phyloP scores from a whole-genome alignment of 1,140 invertebrate genomes.

The Xylocopa sonorina region DNA sequence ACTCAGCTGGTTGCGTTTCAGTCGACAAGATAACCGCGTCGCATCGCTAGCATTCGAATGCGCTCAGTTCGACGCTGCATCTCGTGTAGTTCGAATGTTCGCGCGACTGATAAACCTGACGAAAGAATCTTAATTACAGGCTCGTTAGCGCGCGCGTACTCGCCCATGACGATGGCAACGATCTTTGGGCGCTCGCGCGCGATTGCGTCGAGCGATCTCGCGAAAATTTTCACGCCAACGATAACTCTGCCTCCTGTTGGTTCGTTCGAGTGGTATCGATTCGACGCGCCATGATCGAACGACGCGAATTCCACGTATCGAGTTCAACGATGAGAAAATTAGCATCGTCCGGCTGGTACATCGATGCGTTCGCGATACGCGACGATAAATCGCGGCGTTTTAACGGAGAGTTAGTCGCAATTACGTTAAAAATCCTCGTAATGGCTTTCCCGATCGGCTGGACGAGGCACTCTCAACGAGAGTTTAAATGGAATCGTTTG shows the following conservation, averaged over 20 bases:
- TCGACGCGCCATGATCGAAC: constrained; percentile 11
- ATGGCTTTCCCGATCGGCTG: neutral
- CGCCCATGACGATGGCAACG: neutral
- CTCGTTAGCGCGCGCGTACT: constrained; percentile 1
- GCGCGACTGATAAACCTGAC: neutral
- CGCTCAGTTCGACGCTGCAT: neutral
- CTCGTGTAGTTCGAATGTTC: constrained; percentile 13
- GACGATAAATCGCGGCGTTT: no score
- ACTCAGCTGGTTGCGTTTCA: neutral
- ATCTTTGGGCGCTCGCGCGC: neutral
- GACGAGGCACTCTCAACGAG: neutral
- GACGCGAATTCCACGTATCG: constrained; percentile 9
- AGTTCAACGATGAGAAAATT: neutral
- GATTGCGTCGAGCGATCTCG: constrained; percentile 3
- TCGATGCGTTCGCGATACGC: no score
- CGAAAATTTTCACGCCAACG: neutral
- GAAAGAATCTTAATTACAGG: constrained; percentile 18
- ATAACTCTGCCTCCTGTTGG: neutral
- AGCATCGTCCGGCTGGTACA: neutral
- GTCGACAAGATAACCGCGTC: neutral
- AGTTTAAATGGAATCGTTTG: neutral
- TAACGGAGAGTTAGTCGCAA: constrained; percentile 6
- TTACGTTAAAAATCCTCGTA: constrained; percentile 15
- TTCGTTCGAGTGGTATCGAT: neutral
- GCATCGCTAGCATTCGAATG: neutral